These are phyloP conservation scores for Athalia circularis DNA, from an alignment of 2,888 invertebrate genomes.

Conservation along the genomic window DNA sequence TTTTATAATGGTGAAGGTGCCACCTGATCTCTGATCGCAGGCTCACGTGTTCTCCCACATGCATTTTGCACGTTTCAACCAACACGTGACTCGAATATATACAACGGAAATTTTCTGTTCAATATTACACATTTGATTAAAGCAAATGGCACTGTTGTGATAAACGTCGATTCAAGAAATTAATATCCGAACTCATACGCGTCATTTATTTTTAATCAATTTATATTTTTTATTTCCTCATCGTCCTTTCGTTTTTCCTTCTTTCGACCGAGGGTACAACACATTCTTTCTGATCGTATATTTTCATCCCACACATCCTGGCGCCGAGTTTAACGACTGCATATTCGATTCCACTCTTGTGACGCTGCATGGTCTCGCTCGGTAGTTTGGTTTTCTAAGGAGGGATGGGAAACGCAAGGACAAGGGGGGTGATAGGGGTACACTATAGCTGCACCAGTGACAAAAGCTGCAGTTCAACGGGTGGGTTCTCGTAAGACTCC, in stretches of 20 bases:
- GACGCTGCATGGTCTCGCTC: neutral
- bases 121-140: constrained; percentile 51
- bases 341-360: constrained; percentile 28
- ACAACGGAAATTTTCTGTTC: constrained; percentile 60
- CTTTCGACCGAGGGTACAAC: neutral
- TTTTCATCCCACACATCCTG: constrained; percentile 30
- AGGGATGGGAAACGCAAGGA: neutral
- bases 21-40: constrained; percentile 28
- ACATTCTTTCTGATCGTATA: constrained; percentile 37
- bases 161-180: constrained; percentile 31
- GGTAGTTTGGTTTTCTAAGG: constrained; percentile 25
- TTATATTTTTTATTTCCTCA: neutral
- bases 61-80: constrained; percentile 51
- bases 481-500: constrained; percentile 31
- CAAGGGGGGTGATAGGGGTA: constrained; percentile 15
- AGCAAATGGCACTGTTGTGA: constrained; percentile 11
- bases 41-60: constrained; percentile 23
- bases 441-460: constrained; percentile 21
- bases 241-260: neutral
- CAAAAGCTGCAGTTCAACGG: constrained; percentile 37
- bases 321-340: constrained; percentile 32
- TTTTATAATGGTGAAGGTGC: neutral
- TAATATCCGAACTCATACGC: constrained; percentile 36
- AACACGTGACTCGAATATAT: constrained; percentile 59
- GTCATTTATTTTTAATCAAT: constrained; percentile 39